Conservation (phyloP, 2,797 vertebrate species). For the Lacerta viridis region DNA sequence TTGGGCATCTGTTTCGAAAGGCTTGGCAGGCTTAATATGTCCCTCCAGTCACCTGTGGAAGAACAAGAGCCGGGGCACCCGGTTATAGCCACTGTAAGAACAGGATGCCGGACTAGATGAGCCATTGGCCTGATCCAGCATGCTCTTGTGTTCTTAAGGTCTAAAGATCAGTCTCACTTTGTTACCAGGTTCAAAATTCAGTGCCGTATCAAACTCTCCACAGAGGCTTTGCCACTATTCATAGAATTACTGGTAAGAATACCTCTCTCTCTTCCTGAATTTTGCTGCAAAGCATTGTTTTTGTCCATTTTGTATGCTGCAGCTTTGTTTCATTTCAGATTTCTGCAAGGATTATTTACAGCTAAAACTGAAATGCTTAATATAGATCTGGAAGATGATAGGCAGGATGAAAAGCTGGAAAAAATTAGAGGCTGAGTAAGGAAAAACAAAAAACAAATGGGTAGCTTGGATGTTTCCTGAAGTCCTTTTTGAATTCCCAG, state of each 20-base stretch:
- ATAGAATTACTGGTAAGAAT: constrained; percentile 85
- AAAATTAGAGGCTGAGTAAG: not conserved
- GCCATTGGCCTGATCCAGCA: no score
- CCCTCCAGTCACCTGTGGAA: not conserved
- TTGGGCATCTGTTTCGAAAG: not conserved
- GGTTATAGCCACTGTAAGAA: no score
- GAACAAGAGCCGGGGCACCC: not conserved
- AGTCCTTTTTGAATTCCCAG: not conserved
- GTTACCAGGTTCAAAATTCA: constrained; percentile 83
- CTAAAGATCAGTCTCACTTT: constrained; percentile 8
- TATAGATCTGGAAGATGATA: not conserved
- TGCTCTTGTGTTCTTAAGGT: no score
- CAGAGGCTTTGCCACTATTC: constrained; percentile 76
- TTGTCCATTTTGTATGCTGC: not conserved
- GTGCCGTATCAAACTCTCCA: constrained; percentile 74
- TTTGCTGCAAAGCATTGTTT: not conserved
- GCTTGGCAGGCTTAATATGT: not conserved
- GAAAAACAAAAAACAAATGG: no score
- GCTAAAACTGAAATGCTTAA: not conserved
- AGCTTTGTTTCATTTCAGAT: not conserved
- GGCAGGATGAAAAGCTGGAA: not conserved
- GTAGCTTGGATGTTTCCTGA: not conserved
- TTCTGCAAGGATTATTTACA: not conserved
- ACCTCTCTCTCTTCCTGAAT: not conserved
- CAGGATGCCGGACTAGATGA: no score